Evolutionary conservation across 2,888 invertebrate species (phyloP), one percentile per base, ranked within the genome.

Genomic region (Chironomus riparius): DNA sequence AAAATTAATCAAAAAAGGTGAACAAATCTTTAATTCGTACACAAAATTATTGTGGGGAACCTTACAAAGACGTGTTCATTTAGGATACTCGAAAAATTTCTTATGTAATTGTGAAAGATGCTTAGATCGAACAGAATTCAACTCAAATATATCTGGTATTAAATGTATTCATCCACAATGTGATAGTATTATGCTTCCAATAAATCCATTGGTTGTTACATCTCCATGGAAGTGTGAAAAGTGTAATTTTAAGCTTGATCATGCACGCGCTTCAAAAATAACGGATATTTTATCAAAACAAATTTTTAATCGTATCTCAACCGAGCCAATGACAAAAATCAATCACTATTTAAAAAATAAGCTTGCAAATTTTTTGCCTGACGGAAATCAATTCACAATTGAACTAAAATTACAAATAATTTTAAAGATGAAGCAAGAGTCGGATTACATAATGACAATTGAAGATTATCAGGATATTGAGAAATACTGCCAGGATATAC

Each of bases 1-100:
- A 0, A 80, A 81, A 76, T 80, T 79, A 68, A 91, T 93, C 78
- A 85, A 86, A 73, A 89, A 90, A 83, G 91, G 90, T n/a, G 88
- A 88, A 47, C 85, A 88, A 78, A 88, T 92, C 70, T 89, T 88
- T 50, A 88, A 89, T 0, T 90, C 91, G 0, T 92, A 92, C 80
- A 90, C 91, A 0, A 90, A 91, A 82, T 86, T 88, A 28, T 83
- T 92, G 21, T 90, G 90, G 87, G 90, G 90, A 21, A 92, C 92
- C 22, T 84, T 89, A 72, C 88, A 89, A 77, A 85, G 92, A 75
- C 84, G 89, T 81, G 86, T 87, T 79, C 88, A 89, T 82, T 83
- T 92, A 6, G 86, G 86, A 80, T 85, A 85, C 78, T 86, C 86
- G n/a, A 92, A 92, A 83, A 88, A 89, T 80, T 91, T 92, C 79